phyloP scores from a whole-genome alignment of 2,888 invertebrate species.

The Altica lythri region DNA sequence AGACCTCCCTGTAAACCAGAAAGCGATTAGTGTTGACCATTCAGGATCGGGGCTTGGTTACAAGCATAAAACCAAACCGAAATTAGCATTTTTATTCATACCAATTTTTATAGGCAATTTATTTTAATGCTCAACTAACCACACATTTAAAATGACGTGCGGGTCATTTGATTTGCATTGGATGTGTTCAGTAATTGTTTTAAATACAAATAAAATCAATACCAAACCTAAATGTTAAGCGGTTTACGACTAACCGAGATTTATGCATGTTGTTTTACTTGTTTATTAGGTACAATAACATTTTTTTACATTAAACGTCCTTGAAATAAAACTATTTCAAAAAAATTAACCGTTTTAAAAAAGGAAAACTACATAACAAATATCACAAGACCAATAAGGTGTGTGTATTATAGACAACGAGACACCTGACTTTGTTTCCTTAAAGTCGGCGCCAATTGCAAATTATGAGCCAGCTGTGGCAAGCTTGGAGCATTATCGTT shows the following conservation, averaged over 20 bases:
- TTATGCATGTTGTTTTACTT: background rate
- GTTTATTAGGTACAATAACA: too few relatives aligned
- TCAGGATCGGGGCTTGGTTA: conserved; percentile 1
- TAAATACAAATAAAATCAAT: conserved; percentile 2
- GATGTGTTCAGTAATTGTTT: conserved; percentile 13
- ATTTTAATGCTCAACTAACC: conserved; percentile 24
- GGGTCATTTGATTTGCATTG: conserved; percentile 11
- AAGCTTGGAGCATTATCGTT: too few relatives aligned
- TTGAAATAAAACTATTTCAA: too few relatives aligned
- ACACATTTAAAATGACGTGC: conserved; percentile 7
- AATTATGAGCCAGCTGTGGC: too few relatives aligned
- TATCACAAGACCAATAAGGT: too few relatives aligned
- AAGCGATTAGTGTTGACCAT: background rate
- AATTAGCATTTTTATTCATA: conserved; percentile 29
- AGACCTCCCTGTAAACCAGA: background rate
- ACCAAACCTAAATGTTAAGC: background rate
- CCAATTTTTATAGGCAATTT: conserved; percentile 29
- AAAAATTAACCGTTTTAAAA: too few relatives aligned
- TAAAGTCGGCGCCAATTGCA: too few relatives aligned
- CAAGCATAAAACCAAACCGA: conserved; percentile 11
- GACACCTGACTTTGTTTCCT: too few relatives aligned
- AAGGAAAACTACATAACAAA: too few relatives aligned
- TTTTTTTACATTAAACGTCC: too few relatives aligned
- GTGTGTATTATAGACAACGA: too few relatives aligned
- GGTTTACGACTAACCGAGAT: background rate